phyloP scores from a whole-genome alignment of 92 coral and sea anemone species.

The Muricea muricata region DNA sequence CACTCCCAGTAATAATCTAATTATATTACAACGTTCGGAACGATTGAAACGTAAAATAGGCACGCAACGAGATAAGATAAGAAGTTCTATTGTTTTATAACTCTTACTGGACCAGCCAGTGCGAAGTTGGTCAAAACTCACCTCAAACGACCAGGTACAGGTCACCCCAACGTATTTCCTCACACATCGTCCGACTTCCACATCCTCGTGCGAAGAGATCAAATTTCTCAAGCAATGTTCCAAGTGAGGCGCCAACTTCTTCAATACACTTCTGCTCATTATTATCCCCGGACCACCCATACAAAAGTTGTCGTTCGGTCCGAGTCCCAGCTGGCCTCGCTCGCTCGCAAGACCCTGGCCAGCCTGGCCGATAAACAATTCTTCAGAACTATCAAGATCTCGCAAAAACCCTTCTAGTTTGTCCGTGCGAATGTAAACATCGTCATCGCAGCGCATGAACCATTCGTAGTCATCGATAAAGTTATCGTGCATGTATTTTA shows the following conservation, averaged over 20 bases:
- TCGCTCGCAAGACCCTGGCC: conserved; percentile 87
- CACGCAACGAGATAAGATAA: no score
- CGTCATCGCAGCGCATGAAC: conserved; percentile 99
- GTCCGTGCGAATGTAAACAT: conserved; percentile 89
- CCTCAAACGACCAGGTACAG: conserved; percentile 99
- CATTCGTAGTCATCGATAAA: conserved; percentile 92
- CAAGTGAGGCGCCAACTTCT: conserved; percentile 88
- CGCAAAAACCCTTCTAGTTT: conserved; percentile 81
- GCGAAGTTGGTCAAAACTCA: neutral
- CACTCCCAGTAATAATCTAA: no score
- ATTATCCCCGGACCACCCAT: conserved; percentile 99
- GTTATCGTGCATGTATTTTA: conserved; percentile 95
- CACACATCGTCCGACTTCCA: conserved; percentile 95
- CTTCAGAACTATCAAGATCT: conserved; percentile 87
- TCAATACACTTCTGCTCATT: conserved; percentile 84
- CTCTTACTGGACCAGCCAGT: neutral
- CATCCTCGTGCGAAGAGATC: conserved; percentile 91
- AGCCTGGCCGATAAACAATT: conserved; percentile 92
- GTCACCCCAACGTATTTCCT: conserved; percentile 88
- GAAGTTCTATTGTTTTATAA: neutral
- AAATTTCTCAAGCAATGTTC: conserved; percentile 84
- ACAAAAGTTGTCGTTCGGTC: conserved; percentile 89
- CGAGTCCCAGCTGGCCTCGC: conserved; percentile 80
- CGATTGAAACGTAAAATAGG: no score
- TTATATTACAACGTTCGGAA: no score